Evolutionary conservation across 2,113 vertebrate species (phyloP).

Genomic region (Melozone crissalis): DNA sequence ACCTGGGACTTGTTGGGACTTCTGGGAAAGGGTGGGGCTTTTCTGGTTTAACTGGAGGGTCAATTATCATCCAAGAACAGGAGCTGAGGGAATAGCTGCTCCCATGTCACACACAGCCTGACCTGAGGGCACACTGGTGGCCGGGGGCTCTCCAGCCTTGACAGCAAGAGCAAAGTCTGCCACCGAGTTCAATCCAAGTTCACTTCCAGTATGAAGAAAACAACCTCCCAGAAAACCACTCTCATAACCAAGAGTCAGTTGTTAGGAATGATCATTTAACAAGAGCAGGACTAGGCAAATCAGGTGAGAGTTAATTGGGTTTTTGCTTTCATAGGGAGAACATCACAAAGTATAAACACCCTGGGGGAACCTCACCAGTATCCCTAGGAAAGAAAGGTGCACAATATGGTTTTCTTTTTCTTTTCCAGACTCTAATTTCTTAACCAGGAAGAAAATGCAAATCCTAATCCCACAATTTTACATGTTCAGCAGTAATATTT

Average conservation of each 20-base stretch:
- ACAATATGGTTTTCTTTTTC: accelerated
- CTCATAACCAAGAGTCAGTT: background rate
- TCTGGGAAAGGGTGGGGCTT: background rate
- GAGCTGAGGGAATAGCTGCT: background rate
- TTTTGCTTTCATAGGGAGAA: background rate
- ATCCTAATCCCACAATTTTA: background rate
- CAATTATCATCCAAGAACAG: background rate
- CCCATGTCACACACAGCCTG: background rate
- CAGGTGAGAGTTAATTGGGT: background rate
- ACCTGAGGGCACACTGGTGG: background rate
- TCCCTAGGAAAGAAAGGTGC: background rate
- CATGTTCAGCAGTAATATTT: background rate
- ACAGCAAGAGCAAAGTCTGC: background rate
- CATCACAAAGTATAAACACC: background rate
- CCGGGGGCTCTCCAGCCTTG: accelerated
- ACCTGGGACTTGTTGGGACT: background rate
- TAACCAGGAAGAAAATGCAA: background rate
- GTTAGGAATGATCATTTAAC: background rate
- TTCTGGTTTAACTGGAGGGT: constrained; percentile 12
- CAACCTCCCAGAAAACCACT: background rate
- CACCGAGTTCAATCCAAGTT: background rate
- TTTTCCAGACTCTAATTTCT: background rate
- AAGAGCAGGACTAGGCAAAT: background rate
- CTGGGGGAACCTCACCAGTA: background rate
- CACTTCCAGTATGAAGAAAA: background rate